Evolutionary conservation across 2,888 invertebrate genomes (phyloP).

Genomic region (Tachystola acroxantha): DNA sequence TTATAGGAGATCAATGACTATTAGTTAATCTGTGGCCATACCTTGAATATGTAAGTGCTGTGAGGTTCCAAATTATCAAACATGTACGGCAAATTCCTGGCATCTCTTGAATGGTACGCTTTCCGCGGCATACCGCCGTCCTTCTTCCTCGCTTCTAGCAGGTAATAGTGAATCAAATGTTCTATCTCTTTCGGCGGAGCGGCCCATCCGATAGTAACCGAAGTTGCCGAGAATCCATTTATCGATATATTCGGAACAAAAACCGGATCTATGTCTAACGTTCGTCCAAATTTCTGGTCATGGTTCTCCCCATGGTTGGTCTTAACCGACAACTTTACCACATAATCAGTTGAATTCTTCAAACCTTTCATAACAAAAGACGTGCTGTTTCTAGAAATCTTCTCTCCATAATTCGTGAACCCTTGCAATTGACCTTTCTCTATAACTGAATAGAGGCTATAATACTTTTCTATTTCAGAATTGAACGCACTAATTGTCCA

Average conservation of each 20-base stretch:
- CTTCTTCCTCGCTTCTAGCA: constrained; percentile 80
- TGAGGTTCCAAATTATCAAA: constrained; percentile 87
- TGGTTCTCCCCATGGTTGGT: constrained; percentile 81
- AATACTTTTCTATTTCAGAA: constrained; percentile 80
- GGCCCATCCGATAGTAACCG: constrained; percentile 90
- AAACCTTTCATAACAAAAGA: constrained; percentile 84
- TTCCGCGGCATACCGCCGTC: constrained; percentile 72
- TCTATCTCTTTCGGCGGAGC: constrained; percentile 81
- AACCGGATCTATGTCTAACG: constrained; percentile 84
- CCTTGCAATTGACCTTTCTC: constrained; percentile 12
- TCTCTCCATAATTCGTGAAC: constrained; percentile 66
- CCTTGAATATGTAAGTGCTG: constrained; percentile 88
- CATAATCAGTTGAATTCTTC: constrained; percentile 81
- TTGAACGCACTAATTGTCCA: constrained; percentile 90
- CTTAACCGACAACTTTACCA: constrained; percentile 81
- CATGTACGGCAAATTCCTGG: constrained; percentile 84
- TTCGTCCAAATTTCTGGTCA: constrained; percentile 72
- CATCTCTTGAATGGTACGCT: constrained; percentile 82
- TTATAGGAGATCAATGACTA: no score
- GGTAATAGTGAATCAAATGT: constrained; percentile 87
- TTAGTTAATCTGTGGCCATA: no score
- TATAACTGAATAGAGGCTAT: constrained; percentile 71
- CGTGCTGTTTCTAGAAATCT: constrained; percentile 80
- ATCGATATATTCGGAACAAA: constrained; percentile 89
- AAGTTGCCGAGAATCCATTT: constrained; percentile 82